These are phyloP conservation scores for Emberiza fucata DNA, from an alignment of 2,113 vertebrate species.

Conservation along the genomic window DNA sequence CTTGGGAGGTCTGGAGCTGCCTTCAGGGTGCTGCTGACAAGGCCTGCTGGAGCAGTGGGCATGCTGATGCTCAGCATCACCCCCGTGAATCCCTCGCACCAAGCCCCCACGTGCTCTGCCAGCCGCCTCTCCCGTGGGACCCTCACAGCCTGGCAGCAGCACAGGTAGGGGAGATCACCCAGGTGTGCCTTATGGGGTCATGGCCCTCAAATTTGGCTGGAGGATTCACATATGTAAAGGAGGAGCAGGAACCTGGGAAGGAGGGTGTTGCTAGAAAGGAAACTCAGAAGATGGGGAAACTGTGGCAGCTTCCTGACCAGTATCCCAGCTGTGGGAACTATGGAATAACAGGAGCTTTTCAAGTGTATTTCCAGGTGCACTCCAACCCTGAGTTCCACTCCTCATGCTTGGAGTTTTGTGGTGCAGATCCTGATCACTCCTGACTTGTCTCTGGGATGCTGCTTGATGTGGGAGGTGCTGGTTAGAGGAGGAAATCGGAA, in stretches of 20 bases:
- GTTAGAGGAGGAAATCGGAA: neutral
- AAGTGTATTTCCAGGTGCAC: neutral
- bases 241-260: neutral
- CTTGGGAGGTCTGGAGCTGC: neutral
- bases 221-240: neutral
- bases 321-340: neutral
- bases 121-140: rapidly evolving
- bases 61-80: neutral
- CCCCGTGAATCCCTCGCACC: rapidly evolving
- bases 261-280: neutral
- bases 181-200: neutral
- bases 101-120: neutral
- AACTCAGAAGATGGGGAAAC: neutral
- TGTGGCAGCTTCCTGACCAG: neutral
- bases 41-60: neutral
- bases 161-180: neutral
- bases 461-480: neutral
- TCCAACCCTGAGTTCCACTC: neutral
- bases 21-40: neutral
- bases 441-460: neutral
- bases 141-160: neutral
- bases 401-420: neutral
- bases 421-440: neutral
- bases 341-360: neutral
- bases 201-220: neutral